Percentiles rank a stretch among this genome's conserved stretches.
Evolutionary conservation across 2,113 vertebrate species (phyloP).

Genomic region (Lanius collurio): DNA sequence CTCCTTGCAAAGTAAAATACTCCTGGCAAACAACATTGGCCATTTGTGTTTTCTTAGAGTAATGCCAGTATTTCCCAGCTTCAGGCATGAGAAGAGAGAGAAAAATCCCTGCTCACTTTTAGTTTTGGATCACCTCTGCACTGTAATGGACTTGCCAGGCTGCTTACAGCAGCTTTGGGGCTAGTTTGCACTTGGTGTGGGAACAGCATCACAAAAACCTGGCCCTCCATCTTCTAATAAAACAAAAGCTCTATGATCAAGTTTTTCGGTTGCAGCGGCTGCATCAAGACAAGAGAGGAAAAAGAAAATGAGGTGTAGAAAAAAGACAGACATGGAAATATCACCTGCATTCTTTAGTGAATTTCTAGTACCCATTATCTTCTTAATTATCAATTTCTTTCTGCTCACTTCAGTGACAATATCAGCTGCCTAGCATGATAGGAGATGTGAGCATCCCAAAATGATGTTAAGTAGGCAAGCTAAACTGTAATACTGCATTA

Average conservation of each 20-base stretch:
- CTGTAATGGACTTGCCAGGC: background rate
- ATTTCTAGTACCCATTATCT: background rate
- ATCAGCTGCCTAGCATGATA: background rate
- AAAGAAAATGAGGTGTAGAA: background rate
- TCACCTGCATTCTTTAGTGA: background rate
- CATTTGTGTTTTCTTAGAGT: background rate
- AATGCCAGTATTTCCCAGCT: background rate
- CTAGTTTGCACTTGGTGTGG: background rate
- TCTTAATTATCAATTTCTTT: background rate
- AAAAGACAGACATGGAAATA: background rate
- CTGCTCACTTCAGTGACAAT: background rate
- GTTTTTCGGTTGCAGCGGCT: background rate
- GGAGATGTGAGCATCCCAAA: background rate
- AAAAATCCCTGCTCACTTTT: background rate
- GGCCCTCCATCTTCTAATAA: background rate
- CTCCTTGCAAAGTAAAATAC: background rate
- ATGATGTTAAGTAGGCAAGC: background rate
- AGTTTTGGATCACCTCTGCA: constrained; percentile 1
- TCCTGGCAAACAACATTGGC: background rate
- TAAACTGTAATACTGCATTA: background rate
- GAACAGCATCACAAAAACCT: background rate
- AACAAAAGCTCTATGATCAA: background rate
- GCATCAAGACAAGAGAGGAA: background rate
- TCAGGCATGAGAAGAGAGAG: background rate
- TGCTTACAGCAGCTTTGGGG: constrained; percentile 18